A percentile compares a stretch with the other conserved stretches of the same genome.
phyloP scores from a whole-genome alignment of 2,797 vertebrate genomes.

The Bucorvus abyssinicus region DNA sequence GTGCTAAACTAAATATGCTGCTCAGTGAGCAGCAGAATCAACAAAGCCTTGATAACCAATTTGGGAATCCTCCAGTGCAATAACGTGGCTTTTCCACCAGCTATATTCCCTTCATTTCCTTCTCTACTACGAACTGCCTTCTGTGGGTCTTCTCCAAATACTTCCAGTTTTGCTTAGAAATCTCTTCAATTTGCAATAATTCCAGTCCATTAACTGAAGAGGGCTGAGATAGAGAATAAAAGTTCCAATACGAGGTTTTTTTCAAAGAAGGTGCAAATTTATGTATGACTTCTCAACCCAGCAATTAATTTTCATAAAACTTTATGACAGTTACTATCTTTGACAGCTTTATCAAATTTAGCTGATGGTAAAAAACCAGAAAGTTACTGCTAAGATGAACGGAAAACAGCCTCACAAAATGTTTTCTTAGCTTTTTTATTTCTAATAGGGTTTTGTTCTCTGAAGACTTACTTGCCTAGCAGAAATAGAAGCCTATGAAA shows the following conservation, averaged over 20 bases:
- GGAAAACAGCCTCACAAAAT: background rate
- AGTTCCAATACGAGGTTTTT: background rate
- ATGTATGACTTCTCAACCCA: background rate
- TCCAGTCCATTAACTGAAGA: background rate
- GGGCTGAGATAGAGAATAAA: background rate
- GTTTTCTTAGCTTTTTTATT: background rate
- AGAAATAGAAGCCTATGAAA: background rate
- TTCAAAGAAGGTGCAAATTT: background rate
- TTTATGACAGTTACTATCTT: background rate
- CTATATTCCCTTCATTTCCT: background rate
- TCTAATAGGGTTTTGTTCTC: background rate
- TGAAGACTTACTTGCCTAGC: background rate
- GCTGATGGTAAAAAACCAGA: background rate
- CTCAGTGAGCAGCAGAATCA: background rate
- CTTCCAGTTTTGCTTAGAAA: background rate
- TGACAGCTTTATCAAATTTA: background rate
- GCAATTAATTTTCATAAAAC: background rate
- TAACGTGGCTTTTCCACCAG: background rate
- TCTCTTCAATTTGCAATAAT: background rate
- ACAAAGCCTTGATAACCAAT: background rate
- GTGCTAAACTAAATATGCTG: background rate
- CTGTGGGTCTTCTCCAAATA: background rate
- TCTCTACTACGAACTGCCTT: background rate
- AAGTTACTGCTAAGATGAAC: background rate
- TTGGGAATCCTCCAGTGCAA: background rate